These are phyloP conservation scores for Dorcus parallelipipedus DNA, from an alignment of 2,888 invertebrate genomes.

Conservation along the genomic window DNA sequence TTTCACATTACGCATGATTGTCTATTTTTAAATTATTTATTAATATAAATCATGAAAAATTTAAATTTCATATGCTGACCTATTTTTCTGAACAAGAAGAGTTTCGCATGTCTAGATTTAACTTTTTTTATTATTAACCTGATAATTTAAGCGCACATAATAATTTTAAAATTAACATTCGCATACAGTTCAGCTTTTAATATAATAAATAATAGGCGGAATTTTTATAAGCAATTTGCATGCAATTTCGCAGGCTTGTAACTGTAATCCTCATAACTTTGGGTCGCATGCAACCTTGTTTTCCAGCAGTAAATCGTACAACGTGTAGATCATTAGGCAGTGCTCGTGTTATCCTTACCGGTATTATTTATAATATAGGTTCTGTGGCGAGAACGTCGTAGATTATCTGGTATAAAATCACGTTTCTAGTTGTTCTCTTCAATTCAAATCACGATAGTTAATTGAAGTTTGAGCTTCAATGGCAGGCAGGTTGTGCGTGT, in stretches of 20 bases:
- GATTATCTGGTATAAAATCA: slow-evolving; percentile 28
- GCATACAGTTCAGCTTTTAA: too few relatives aligned
- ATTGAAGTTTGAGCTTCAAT: slow-evolving; percentile 14
- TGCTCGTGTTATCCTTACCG: slow-evolving; percentile 19
- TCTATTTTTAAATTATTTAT: too few relatives aligned
- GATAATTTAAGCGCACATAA: too few relatives aligned
- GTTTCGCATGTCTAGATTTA: too few relatives aligned
- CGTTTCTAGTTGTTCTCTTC: slow-evolving; percentile 24
- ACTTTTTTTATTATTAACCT: too few relatives aligned
- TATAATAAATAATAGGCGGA: too few relatives aligned
- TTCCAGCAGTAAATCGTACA: slow-evolving; percentile 9
- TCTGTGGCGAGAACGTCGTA: slow-evolving; percentile 20
- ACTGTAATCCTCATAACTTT: background rate
- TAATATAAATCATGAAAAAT: too few relatives aligned
- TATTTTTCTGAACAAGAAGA: too few relatives aligned
- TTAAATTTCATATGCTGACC: too few relatives aligned
- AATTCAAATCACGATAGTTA: slow-evolving; percentile 26
- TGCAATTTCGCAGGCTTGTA: background rate
- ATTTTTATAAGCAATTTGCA: too few relatives aligned
- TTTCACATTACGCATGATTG: too few relatives aligned
- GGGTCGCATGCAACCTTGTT: background rate
- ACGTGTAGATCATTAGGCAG: slow-evolving; percentile 19
- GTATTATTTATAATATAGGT: slow-evolving; percentile 19
- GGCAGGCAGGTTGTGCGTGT: background rate
- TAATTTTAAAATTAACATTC: too few relatives aligned